Conservation (phyloP, 1,140 invertebrate genomes). For the Drosophila arawakana region DNA sequence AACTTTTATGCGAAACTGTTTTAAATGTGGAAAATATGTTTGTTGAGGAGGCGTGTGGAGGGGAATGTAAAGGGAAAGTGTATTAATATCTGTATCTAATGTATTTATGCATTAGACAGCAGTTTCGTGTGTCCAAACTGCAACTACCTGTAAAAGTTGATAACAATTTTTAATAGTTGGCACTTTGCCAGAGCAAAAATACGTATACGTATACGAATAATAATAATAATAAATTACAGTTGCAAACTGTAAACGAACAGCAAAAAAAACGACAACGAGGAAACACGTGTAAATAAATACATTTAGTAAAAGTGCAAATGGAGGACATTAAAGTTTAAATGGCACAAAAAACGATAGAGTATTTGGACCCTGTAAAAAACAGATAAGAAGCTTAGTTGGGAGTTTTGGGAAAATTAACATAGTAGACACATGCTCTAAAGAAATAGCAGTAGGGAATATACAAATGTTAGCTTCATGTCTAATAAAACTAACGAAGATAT, state of each 20-base stretch:
- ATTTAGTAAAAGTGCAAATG: constrained; percentile 43
- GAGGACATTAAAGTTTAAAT: constrained; percentile 44
- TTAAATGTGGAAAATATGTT: constrained; percentile 33
- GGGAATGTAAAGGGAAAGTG: background rate
- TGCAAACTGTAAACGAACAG: constrained; percentile 58
- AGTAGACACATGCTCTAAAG: too few species aligned
- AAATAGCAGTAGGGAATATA: too few species aligned
- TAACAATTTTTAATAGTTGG: constrained; percentile 63
- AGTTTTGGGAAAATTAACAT: too few species aligned
- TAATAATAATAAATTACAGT: constrained; percentile 74
- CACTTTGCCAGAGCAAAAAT: constrained; percentile 41
- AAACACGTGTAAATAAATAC: constrained; percentile 30
- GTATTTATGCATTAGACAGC: constrained; percentile 68
- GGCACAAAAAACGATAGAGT: constrained; percentile 16
- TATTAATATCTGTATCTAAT: constrained; percentile 45
- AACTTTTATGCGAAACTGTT: constrained; percentile 4
- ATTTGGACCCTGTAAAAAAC: too few species aligned
- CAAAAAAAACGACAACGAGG: constrained; percentile 41
- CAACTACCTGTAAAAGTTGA: constrained; percentile 43
- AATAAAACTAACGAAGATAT: too few species aligned
- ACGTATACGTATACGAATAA: constrained; percentile 42
- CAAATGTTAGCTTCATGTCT: too few species aligned
- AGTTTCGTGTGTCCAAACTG: constrained; percentile 23
- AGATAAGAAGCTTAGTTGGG: too few species aligned
- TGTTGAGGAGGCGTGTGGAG: constrained; percentile 35